Evolutionary conservation across 2,113 vertebrate species (phyloP).

Genomic region (Protomyctophum bolini): DNA sequence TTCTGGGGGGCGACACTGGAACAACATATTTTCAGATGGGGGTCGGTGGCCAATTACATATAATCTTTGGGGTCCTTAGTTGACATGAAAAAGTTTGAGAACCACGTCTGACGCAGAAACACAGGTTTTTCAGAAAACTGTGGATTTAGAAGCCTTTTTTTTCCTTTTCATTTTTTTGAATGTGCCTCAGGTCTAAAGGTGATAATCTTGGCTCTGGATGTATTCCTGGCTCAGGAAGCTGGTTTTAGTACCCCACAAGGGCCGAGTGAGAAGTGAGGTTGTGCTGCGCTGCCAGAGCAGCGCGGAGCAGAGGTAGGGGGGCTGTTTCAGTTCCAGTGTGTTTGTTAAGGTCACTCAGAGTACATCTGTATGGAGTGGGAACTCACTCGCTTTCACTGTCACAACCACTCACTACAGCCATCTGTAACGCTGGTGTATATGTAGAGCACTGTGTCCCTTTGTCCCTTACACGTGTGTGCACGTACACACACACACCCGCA

Average conservation of each 20-base stretch:
- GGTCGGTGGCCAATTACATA: too few relatives aligned
- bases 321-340: constrained; percentile 72
- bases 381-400: constrained; percentile 76
- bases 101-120: too few relatives aligned
- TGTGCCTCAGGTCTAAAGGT: too few relatives aligned
- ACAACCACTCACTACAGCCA: constrained; percentile 75
- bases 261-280: constrained; percentile 74
- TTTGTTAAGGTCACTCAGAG: constrained; percentile 82
- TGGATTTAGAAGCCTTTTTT: too few relatives aligned
- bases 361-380: constrained; percentile 78
- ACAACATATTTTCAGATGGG: too few relatives aligned
- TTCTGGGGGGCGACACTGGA: too few relatives aligned
- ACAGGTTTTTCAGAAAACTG: too few relatives aligned
- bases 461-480: constrained; percentile 57
- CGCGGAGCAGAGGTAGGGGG: constrained; percentile 55
- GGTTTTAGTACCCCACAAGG: constrained; percentile 73
- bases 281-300: constrained; percentile 70
- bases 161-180: too few relatives aligned
- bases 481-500: constrained; percentile 5
- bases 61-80: too few relatives aligned
- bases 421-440: constrained; percentile 77
- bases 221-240: constrained; percentile 75
- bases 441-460: constrained; percentile 79
- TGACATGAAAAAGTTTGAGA: too few relatives aligned
- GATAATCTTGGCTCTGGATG: constrained; percentile 75